phyloP scores from a whole-genome alignment of 2,888 invertebrate species.

The Blera fallax region DNA sequence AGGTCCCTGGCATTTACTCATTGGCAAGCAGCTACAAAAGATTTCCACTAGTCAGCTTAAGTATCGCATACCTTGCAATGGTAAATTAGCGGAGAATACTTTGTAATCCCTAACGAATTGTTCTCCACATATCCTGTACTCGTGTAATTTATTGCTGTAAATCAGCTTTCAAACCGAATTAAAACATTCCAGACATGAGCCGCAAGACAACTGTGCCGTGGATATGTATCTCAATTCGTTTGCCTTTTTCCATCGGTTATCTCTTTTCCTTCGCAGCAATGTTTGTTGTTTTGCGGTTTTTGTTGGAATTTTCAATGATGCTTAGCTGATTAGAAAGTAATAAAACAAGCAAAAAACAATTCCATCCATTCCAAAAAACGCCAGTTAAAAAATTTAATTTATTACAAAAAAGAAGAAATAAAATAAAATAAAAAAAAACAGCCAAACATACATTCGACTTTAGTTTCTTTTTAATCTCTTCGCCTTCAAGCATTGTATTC shows the following conservation, averaged over 20 bases:
- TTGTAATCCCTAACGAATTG: too few relatives aligned
- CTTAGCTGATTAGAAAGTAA: slow-evolving; percentile 10
- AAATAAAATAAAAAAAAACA: neutral
- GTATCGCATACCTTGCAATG: too few relatives aligned
- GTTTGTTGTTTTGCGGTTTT: neutral
- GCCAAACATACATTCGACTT: neutral
- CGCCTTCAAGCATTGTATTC: neutral
- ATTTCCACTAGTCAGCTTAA: too few relatives aligned
- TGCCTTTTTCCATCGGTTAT: neutral
- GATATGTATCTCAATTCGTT: neutral
- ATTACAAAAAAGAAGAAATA: neutral
- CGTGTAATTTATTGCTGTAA: neutral
- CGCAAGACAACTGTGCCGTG: neutral
- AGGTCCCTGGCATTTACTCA: too few relatives aligned
- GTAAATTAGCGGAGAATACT: too few relatives aligned
- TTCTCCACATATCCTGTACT: neutral
- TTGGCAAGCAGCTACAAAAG: too few relatives aligned
- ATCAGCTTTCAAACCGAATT: neutral
- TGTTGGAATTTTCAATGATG: neutral
- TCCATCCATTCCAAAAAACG: neutral
- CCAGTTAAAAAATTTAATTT: neutral
- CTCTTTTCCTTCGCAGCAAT: neutral
- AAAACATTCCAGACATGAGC: neutral
- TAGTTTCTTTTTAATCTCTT: neutral
- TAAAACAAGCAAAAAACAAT: neutral